phyloP scores from a whole-genome alignment of 1,140 invertebrate genomes.

The Saccostrea glomerata region DNA sequence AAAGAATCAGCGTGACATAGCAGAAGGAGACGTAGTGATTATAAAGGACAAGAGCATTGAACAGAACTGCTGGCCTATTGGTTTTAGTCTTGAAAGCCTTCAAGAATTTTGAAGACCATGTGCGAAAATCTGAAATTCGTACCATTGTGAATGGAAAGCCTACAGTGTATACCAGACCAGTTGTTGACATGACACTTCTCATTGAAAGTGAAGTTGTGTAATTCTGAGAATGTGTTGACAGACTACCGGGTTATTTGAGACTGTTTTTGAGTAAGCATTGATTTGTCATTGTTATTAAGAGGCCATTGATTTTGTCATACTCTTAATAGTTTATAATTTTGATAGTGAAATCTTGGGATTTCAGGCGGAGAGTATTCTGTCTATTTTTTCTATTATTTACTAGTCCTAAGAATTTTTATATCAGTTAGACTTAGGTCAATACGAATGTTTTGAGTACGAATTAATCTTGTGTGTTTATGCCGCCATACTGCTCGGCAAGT shows the following conservation, averaged over 20 bases:
- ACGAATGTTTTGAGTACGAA: too few species aligned
- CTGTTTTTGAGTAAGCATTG: not conserved
- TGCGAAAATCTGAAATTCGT: conserved; percentile 16
- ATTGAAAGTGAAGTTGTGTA: not conserved
- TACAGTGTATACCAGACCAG: not conserved
- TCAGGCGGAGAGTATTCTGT: too few species aligned
- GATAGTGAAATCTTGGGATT: too few species aligned
- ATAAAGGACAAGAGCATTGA: conserved; percentile 32
- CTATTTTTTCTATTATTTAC: too few species aligned
- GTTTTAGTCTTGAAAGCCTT: conserved; percentile 6
- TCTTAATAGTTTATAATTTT: too few species aligned
- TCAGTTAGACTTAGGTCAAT: too few species aligned
- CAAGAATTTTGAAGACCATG: not conserved
- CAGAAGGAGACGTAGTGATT: conserved; percentile 37
- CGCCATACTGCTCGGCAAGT: too few species aligned
- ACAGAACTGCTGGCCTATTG: not conserved
- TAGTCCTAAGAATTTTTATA: too few species aligned
- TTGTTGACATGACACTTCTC: not conserved
- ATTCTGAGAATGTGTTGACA: not conserved
- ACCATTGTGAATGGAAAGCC: conserved; percentile 9
- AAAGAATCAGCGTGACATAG: not conserved
- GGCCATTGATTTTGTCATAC: too few species aligned
- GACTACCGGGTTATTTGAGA: not conserved
- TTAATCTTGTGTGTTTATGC: too few species aligned
- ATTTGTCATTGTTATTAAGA: too few species aligned